These are phyloP conservation scores for Gymnogyps californianus DNA, from an alignment of 2,113 vertebrate genomes.

Conservation along the genomic window DNA sequence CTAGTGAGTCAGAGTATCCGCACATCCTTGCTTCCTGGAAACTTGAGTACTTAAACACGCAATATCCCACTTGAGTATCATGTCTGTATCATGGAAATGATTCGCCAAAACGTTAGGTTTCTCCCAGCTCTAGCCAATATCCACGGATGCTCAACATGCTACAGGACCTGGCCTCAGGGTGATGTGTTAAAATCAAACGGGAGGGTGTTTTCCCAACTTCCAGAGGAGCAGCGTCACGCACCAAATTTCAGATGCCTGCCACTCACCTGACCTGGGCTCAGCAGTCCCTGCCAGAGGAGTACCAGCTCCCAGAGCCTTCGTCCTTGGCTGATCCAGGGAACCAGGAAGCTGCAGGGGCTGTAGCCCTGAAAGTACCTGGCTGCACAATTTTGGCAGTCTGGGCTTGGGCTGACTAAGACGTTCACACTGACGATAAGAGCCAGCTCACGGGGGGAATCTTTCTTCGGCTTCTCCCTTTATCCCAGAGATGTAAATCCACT, in stretches of 20 bases:
- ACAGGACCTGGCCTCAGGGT: neutral
- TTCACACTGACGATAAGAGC: neutral
- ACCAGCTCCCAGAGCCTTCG: neutral
- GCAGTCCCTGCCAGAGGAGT: neutral
- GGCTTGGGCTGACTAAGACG: neutral
- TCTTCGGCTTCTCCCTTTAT: neutral
- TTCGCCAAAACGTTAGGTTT: neutral
- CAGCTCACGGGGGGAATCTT: neutral
- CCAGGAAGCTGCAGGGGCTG: neutral
- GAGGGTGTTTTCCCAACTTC: neutral
- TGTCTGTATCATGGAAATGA: neutral
- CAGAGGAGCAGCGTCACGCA: neutral
- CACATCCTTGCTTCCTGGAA: conserved; percentile 14
- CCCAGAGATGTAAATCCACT: conserved; percentile 1
- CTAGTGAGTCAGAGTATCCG: conserved; percentile 36
- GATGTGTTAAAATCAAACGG: neutral
- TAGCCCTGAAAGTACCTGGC: neutral
- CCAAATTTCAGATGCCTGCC: neutral
- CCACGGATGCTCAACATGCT: neutral
- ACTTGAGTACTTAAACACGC: neutral
- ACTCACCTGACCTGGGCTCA: neutral
- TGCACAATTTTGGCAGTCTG: neutral
- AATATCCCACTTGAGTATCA: neutral
- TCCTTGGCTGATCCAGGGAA: neutral
- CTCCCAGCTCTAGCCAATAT: neutral